Base-by-base conservation (phyloP, 2,113 vertebrate species). In the Mixornis gularis region DNA sequence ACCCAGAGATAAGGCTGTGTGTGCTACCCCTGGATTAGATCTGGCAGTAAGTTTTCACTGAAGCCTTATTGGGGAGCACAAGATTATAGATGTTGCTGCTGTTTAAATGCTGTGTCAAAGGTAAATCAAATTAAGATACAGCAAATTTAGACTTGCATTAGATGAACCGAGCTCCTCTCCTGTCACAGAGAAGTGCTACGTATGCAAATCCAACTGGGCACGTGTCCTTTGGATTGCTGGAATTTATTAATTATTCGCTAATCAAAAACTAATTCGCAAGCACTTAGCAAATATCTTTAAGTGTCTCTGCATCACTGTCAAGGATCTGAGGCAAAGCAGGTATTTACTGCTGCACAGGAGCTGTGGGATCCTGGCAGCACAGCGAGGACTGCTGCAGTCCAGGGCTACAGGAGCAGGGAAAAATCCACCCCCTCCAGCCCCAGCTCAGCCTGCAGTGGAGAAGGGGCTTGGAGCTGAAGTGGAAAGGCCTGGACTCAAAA, bases 1-100 rank as follows among this genome's bases (percentile, higher is more conserved):
- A 85, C 92, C 91, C 83, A 55, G 85, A 82, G 84, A 96, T 95
- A 92, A 92, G 90, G 93, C 92, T 91, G 83, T 55, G 93, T 95
- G 86, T 92, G 91, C 91, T 96, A 94, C 87, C 20, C 25, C 22
- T n/a, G 77, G 68, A 92, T 97, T 95, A 94, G 93, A 96, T 91
- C 73, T 79, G 92, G 63, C 90, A 74, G 94, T 76, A 72, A 85
- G 51, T 96, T 97, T 95, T 62, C 80, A 85, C 82, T 92, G 94
- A 73, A 94, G 86, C 60, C 70, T 43, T 88, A 51, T 62, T 81
- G 87, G 77, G 74, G 58, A 90, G 51, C 95, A 64, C 48, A 79
- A 95, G 81, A 79, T 94, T 68, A 83, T 74, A 92, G 92, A 94
- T 43, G 58, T 70, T 92, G 56, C 51, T 63, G 52, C 80, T 89